Conservation (phyloP, 2,888 invertebrate species). For the Chrysolina americana region DNA sequence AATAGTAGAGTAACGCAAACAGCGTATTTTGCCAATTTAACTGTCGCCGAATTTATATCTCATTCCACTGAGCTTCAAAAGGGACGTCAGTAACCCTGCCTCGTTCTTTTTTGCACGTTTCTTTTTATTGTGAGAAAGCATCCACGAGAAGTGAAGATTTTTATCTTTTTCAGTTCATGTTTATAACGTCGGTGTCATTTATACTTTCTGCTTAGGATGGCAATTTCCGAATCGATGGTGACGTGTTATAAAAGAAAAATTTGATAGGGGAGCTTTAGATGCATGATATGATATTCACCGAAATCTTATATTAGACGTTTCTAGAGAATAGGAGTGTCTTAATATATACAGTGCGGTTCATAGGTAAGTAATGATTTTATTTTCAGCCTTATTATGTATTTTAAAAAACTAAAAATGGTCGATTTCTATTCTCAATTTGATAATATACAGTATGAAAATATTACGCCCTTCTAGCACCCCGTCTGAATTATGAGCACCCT, state of each 20-base stretch:
- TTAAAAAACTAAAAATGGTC: no score
- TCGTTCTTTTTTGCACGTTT: neutral
- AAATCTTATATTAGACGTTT: no score
- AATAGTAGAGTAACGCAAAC: neutral
- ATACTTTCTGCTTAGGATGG: conserved; percentile 8
- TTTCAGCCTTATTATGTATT: no score
- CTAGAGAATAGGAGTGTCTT: no score
- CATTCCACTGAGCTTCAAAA: neutral
- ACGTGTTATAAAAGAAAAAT: neutral
- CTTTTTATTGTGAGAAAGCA: conserved; percentile 12
- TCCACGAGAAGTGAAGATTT: conserved; percentile 1
- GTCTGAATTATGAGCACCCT: no score
- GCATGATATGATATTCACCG: neutral
- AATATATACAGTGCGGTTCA: no score
- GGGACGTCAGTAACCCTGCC: conserved; percentile 5
- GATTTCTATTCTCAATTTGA: no score
- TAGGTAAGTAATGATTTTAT: no score
- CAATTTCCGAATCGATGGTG: neutral
- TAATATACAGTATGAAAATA: no score
- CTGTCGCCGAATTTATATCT: neutral
- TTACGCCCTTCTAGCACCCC: no score
- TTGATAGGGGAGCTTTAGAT: neutral
- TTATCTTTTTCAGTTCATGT: conserved; percentile 14
- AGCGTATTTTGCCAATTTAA: neutral
- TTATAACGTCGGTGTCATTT: conserved; percentile 20